Evolutionary conservation across 2,888 invertebrate species (phyloP).

Genomic region (Sminthurides aquaticus): DNA sequence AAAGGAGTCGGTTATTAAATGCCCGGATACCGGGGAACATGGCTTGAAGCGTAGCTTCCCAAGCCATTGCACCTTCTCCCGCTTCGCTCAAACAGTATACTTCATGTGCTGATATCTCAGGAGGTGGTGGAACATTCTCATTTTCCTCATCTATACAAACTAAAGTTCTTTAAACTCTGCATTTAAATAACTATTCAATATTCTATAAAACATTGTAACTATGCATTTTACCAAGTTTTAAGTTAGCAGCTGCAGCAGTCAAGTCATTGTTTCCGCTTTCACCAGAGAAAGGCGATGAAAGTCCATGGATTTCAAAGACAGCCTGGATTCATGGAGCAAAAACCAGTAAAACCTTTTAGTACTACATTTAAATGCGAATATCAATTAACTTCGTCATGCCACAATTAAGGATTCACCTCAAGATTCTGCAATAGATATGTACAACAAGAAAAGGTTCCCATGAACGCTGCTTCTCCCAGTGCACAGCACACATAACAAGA

Average conservation of each 20-base stretch:
- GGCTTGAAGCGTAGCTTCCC: conserved; percentile 40
- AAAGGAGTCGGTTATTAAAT: conserved; percentile 38
- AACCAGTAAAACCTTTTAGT: background rate
- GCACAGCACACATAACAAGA: conserved; percentile 40
- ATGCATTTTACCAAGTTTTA: background rate
- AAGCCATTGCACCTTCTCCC: conserved; percentile 42
- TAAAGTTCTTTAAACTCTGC: background rate
- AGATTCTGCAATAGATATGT: conserved; percentile 37
- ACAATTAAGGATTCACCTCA: too few species aligned
- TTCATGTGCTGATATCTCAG: conserved; percentile 19
- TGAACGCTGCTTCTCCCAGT: conserved; percentile 37
- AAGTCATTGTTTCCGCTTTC: background rate
- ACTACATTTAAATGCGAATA: too few species aligned
- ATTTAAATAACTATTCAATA: background rate
- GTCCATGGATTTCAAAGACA: conserved; percentile 37
- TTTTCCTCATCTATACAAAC: conserved; percentile 7
- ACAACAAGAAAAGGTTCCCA: conserved; percentile 39
- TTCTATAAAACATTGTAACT: background rate
- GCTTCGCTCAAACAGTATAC: conserved; percentile 38
- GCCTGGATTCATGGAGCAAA: conserved; percentile 23
- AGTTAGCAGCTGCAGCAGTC: background rate
- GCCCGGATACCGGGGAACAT: conserved; percentile 35
- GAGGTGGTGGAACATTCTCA: conserved; percentile 3
- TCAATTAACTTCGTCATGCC: too few species aligned
- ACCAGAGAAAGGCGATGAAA: background rate